phyloP scores from a whole-genome alignment of 2,888 invertebrate genomes.

The Cerastoderma edule region DNA sequence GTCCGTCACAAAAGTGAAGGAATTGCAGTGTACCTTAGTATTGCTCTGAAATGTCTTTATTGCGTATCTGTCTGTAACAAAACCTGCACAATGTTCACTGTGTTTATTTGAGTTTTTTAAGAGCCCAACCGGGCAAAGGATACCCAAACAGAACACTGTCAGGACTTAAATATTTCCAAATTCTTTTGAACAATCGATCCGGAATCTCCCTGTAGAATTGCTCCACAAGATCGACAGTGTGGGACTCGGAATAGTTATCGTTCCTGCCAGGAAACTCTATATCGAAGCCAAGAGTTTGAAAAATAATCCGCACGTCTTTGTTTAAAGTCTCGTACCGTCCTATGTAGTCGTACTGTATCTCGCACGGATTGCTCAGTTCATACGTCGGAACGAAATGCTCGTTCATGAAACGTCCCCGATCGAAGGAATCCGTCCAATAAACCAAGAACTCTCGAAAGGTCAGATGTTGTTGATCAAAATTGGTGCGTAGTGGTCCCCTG shows the following conservation, averaged over 20 bases:
- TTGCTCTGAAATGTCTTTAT: no score
- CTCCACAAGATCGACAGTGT: constrained; percentile 89
- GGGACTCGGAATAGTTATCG: constrained; percentile 85
- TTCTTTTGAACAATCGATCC: constrained; percentile 82
- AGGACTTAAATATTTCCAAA: constrained; percentile 87
- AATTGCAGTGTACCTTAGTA: no score
- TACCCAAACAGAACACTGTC: constrained; percentile 94
- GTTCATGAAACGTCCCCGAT: constrained; percentile 85
- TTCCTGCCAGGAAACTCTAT: constrained; percentile 74
- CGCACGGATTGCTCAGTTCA: constrained; percentile 93
- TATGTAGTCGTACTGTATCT: constrained; percentile 93
- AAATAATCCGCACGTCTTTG: constrained; percentile 88
- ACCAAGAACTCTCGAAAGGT: constrained; percentile 93
- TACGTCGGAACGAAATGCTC: constrained; percentile 95
- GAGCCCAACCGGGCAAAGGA: constrained; percentile 69
- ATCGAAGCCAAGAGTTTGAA: constrained; percentile 64
- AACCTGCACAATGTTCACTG: no score
- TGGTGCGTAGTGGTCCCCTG: not conserved
- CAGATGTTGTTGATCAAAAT: constrained; percentile 89
- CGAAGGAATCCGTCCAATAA: constrained; percentile 87
- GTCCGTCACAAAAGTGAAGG: no score
- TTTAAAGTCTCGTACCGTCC: constrained; percentile 94
- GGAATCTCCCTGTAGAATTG: constrained; percentile 90
- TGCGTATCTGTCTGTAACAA: no score
- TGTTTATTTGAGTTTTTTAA: constrained; percentile 23